Evolutionary conservation across 2,797 vertebrate genomes (phyloP).

Genomic region (Helarctos malayanus): DNA sequence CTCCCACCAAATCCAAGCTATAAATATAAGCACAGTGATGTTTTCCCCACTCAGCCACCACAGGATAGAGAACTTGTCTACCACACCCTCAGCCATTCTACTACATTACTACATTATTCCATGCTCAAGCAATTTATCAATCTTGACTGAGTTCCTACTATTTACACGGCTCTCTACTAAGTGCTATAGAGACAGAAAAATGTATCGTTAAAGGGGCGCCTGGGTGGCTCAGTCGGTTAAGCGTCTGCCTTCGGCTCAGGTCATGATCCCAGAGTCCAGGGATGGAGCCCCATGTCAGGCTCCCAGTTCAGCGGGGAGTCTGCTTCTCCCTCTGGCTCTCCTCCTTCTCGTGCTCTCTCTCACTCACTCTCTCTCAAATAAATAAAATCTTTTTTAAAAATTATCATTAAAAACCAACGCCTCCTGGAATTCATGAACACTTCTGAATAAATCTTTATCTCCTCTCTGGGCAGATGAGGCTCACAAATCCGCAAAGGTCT

Average conservation of each 20-base stretch:
- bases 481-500: background rate
- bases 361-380: too few species aligned
- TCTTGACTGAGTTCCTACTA: background rate
- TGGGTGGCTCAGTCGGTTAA: too few species aligned
- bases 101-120: slow-evolving; percentile 16
- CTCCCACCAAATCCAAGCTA: slow-evolving; percentile 44
- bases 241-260: too few species aligned
- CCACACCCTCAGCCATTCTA: background rate
- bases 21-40: slow-evolving; percentile 19
- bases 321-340: too few species aligned
- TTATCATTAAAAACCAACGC: background rate
- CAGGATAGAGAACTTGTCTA: background rate
- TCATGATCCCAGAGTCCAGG: too few species aligned
- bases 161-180: slow-evolving; percentile 42
- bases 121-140: background rate
- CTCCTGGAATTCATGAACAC: slow-evolving; percentile 31
- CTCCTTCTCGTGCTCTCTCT: too few species aligned
- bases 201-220: background rate
- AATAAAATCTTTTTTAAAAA: too few species aligned
- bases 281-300: too few species aligned
- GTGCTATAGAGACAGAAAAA: slow-evolving; percentile 11
- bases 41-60: background rate
- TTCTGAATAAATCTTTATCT: background rate
- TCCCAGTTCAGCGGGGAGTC: too few species aligned
- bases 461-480: background rate